phyloP scores from a whole-genome alignment of 1,140 invertebrate genomes.

The Spodoptera frugiperda region DNA sequence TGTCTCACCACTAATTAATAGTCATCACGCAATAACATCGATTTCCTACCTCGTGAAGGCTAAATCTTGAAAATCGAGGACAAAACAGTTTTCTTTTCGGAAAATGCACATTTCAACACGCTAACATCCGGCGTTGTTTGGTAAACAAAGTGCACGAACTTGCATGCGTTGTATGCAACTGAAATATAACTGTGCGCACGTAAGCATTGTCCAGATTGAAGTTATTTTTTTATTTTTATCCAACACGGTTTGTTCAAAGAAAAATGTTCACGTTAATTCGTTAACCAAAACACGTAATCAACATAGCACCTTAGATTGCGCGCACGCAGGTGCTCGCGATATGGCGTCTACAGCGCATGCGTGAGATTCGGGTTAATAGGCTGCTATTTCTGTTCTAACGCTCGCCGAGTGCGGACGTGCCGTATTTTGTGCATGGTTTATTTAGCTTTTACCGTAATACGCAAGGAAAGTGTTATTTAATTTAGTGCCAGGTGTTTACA shows the following conservation, averaged over 20 bases:
- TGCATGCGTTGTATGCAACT: neutral
- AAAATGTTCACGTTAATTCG: conserved; percentile 18
- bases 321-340: conserved; percentile 44
- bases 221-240: neutral
- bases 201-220: neutral
- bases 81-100: conserved; percentile 17
- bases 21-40: neutral
- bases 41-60: neutral
- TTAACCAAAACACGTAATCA: conserved; percentile 47
- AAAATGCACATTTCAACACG: conserved; percentile 22
- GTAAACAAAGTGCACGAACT: conserved; percentile 20
- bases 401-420: conserved; percentile 50
- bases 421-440: conserved; percentile 45
- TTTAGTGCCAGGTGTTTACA: conserved; percentile 32
- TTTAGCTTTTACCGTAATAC: conserved; percentile 50
- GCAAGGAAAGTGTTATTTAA: conserved; percentile 48
- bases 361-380: conserved; percentile 61
- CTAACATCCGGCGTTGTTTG: conserved; percentile 13
- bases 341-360: conserved; percentile 38
- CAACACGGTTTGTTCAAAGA: neutral
- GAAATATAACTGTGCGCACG: conserved; percentile 1
- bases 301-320: conserved; percentile 50
- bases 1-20: neutral
- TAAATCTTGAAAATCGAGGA: neutral
- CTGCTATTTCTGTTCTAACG: conserved; percentile 57